Percentiles rank a stretch among this genome's conserved stretches.
These are phyloP conservation scores for Philonicus albiceps DNA, from an alignment of 2,888 invertebrate genomes.

Conservation along the genomic window DNA sequence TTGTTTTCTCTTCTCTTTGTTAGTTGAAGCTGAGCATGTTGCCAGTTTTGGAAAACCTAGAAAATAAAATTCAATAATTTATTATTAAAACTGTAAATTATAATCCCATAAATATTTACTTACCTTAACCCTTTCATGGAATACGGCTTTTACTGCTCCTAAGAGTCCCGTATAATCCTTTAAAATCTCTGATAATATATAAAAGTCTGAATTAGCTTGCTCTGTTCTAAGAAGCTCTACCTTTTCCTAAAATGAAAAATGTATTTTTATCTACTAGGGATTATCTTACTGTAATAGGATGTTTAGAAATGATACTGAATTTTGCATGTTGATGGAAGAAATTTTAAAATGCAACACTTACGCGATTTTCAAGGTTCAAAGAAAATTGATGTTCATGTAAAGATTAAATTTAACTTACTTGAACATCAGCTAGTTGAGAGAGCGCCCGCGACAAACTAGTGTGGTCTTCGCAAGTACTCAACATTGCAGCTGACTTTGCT, in stretches of 20 bases:
- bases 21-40: conserved; percentile 93
- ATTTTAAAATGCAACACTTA: too few relatives aligned
- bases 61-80: conserved; percentile 56
- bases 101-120: not conserved
- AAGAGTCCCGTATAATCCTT: conserved; percentile 94
- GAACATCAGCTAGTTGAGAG: conserved; percentile 87
- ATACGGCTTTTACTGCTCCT: conserved; percentile 84
- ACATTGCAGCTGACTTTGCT: conserved; percentile 86
- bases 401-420: conserved; percentile 66
- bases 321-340: too few relatives aligned
- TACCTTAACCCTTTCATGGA: conserved; percentile 78
- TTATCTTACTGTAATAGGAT: too few relatives aligned
- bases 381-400: too few relatives aligned
- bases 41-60: conserved; percentile 96
- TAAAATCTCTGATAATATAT: conserved; percentile 90
- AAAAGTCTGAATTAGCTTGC: conserved; percentile 95
- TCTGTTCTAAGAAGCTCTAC: conserved; percentile 87
- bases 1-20: conserved; percentile 94
- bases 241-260: conserved; percentile 64
- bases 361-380: too few relatives aligned
- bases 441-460: conserved; percentile 88
- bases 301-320: too few relatives aligned
- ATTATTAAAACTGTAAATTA: not conserved
- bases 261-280: too few relatives aligned
- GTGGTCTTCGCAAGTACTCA: conserved; percentile 93